Percentiles rank a stretch among this genome's conserved stretches.
Conservation (phyloP, 2,113 vertebrate species). For the Trichechus manatus region DNA sequence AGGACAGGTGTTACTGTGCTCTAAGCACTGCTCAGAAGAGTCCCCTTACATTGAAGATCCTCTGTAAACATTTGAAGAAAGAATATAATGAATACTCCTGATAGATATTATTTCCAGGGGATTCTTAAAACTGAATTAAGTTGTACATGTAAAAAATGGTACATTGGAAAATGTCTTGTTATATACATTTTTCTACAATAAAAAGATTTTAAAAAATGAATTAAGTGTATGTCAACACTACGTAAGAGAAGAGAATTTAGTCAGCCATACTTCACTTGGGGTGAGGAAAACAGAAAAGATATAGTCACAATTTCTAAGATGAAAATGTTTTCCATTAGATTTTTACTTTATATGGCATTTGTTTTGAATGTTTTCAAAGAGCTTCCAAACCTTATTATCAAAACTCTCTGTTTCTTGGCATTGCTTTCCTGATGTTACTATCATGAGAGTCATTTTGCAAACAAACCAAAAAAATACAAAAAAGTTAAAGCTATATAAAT, state of each 20-base stretch:
- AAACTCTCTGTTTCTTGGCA: not conserved
- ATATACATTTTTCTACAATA: not conserved
- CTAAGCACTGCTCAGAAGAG: not conserved
- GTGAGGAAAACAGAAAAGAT: not conserved
- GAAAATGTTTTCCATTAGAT: not conserved
- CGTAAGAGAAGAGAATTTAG: not conserved
- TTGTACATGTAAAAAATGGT: too few species aligned
- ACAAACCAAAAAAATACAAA: not conserved
- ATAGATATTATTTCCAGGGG: not conserved
- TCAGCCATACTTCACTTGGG: not conserved
- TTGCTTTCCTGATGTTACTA: not conserved
- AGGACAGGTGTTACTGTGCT: not conserved
- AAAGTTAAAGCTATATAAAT: not conserved
- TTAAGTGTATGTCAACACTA: not conserved
- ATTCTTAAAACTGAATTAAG: not conserved
- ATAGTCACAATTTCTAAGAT: not conserved
- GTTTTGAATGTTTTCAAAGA: constrained; percentile 36
- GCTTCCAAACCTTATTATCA: constrained; percentile 4
- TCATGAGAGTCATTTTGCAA: constrained; percentile 5
- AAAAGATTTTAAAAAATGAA: not conserved
- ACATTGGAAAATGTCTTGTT: not conserved
- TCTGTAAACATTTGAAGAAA: not conserved
- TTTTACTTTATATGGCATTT: not conserved
- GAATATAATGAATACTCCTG: not conserved
- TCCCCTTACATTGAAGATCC: not conserved